These are phyloP conservation scores for Drosophila cognata DNA, from an alignment of 2,888 invertebrate species.

Conservation along the genomic window DNA sequence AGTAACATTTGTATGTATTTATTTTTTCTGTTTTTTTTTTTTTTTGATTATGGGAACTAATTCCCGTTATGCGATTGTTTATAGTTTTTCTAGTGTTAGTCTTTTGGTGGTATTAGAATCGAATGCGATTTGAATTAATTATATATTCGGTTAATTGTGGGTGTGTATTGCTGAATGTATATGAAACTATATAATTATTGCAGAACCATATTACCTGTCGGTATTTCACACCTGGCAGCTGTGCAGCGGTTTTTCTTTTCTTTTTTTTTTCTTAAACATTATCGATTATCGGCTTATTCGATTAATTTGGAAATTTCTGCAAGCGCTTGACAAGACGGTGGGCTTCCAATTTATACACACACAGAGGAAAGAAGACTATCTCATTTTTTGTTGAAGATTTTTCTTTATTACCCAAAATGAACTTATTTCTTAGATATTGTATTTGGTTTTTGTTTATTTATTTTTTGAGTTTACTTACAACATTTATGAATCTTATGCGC, in stretches of 20 bases:
- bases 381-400: slow-evolving; percentile 53
- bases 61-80: slow-evolving; percentile 2
- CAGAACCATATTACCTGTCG: slow-evolving; percentile 64
- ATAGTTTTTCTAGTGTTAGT: slow-evolving; percentile 30
- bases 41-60: neutral
- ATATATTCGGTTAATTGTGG: slow-evolving; percentile 33
- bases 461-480: slow-evolving; percentile 54
- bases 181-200: slow-evolving; percentile 41
- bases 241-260: slow-evolving; percentile 15
- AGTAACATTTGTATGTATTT: slow-evolving; percentile 22
- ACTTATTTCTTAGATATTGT: slow-evolving; percentile 53
- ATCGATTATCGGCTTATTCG: neutral
- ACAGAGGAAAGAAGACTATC: slow-evolving; percentile 15
- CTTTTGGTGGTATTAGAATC: slow-evolving; percentile 25
- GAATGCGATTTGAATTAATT: slow-evolving; percentile 35
- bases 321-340: neutral
- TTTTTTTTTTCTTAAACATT: neutral
- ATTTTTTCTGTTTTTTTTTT: neutral
- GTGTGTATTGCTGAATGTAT: slow-evolving; percentile 24
- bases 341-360: neutral
- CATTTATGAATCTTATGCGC: slow-evolving; percentile 61
- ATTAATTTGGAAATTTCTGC: slow-evolving; percentile 20
- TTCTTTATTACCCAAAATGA: slow-evolving; percentile 74
- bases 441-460: slow-evolving; percentile 6
- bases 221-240: slow-evolving; percentile 34